phyloP scores from a whole-genome alignment of 2,113 vertebrate genomes.

The Ellobius talpinus region DNA sequence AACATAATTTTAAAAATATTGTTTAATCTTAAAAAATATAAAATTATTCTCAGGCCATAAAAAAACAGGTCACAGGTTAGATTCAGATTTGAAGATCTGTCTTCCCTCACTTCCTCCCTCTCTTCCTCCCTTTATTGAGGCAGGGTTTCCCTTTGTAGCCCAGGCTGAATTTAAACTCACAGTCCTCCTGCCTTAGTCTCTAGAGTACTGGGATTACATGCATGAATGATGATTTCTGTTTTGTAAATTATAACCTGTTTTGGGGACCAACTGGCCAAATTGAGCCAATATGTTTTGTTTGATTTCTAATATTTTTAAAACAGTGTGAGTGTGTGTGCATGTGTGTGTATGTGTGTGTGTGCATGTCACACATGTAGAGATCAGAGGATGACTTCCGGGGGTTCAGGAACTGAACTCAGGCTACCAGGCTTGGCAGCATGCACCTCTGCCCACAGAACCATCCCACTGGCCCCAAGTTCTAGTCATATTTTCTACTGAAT shows the following conservation, averaged over 20 bases:
- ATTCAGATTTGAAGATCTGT: neutral
- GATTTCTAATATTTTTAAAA: neutral
- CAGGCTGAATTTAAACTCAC: neutral
- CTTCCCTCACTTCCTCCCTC: neutral
- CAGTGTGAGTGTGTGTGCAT: rapidly evolving
- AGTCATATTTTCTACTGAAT: conserved; percentile 37
- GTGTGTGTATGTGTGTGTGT: rapidly evolving
- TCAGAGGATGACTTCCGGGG: too few relatives aligned
- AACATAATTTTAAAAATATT: neutral
- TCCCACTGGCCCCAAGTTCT: neutral
- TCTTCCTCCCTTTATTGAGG: neutral
- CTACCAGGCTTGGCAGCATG: neutral
- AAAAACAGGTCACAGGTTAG: neutral
- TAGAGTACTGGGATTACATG: neutral
- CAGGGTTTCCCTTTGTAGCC: neutral
- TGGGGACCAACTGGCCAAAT: neutral
- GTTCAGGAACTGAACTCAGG: neutral
- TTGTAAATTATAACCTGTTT: conserved; percentile 52
- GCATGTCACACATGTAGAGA: neutral
- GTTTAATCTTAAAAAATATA: neutral
- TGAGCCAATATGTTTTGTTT: neutral
- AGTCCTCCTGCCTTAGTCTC: neutral
- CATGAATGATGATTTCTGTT: neutral
- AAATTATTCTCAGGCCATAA: neutral
- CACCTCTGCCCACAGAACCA: too few relatives aligned